Base-by-base conservation (phyloP, 2,888 invertebrate genomes). In the Pelosia muscerda region DNA sequence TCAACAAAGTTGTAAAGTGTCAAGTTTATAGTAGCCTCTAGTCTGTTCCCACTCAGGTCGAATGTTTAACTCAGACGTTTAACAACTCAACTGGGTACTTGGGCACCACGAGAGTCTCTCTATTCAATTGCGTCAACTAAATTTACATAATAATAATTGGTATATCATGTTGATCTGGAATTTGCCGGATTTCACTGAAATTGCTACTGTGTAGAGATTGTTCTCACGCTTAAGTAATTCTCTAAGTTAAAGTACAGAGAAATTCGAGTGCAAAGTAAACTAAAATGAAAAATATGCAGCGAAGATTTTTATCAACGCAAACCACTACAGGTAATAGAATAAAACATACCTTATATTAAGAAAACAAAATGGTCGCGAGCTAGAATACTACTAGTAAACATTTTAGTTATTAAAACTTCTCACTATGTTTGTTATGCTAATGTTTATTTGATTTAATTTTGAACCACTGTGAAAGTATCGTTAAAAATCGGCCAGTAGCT, bases 1-100 rank as follows among this genome's bases (percentile, higher is more conserved):
- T 65, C 74, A 81, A 80, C 73, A 68, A 69, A 79, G 77, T 80
- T 81, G 73, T 81, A 71, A 81, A 80, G 71, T 77, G 77, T 73
- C 76, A 72, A 78, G 78, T 81, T 79, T 78, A 80, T 80, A 63
- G 73, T 71, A 72, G 63, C 68, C 71, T 64, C 68, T 69, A 78
- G 71, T 74, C 74, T 64, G 34, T 69, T 68, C 67, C 76, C 22
- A 57, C 65, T 60, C 34, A 66, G 66, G 75, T 75, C 68, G 69
- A 72, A 34, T 71, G 71, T 74, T 75, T 61, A 74, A 77, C 71
- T 74, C 69, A 15, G 64, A 53, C 71, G 67, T 68, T 72, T 76
- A 78, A 77, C 77, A 76, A 73, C 71, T 74, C 68, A 68, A 77
- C 74, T 73, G 73, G 62, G 62, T 69, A 71, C 66, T 74, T 74